Base-by-base conservation (phyloP, 1,140 invertebrate species). In the Odontomachus brunneus region DNA sequence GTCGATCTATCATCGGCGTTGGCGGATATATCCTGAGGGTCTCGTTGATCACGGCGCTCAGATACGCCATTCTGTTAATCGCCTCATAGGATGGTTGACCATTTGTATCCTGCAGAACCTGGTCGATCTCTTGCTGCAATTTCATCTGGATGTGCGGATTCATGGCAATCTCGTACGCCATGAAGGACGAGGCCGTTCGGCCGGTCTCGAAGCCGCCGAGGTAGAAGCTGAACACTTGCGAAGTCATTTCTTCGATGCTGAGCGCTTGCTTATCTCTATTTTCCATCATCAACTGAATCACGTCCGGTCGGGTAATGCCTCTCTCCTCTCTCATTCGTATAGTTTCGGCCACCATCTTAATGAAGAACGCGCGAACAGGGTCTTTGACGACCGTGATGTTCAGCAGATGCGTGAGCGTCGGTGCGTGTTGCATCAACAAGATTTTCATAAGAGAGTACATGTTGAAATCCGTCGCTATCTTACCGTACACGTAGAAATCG, bases 21-120 rank as follows among this genome's bases (percentile, higher is more conserved):
- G 95, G 90, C 1, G 96, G 94, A 94, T 96, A 96, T 67, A 94
- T 94, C 38, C 96, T 91, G 3, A 97, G 75, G 0, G 95, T 94
- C 91, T 97, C 96, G 74, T 94, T 93, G 2, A 94, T 62, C 3
- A 95, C 92, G 84, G 92, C 95, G 17, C 95, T 94, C 49, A 95
- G 84, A 87, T 95, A 95, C 19, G 89, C 81, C 83, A 95, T 88
- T 59, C 92, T 88, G 15, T 93, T 91, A 9, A 94, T 33, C 33
- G 59, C 86, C 24, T 95, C 93, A 69, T 93, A 95, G 1, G 90
- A 92, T 1, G 94, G 51, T 19, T 93, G 85, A 1, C 89, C 90
- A 19, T 91, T 87, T 44, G 91, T 84, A 22, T 94, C 92, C 26
- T 90, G 85, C 33, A 93, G 86, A 0, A 92, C 84, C 55, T 88